A percentile compares a stretch with the other conserved stretches of the same genome.
Conservation (phyloP, 2,797 vertebrate species). For the Pteropus rufus region DNA sequence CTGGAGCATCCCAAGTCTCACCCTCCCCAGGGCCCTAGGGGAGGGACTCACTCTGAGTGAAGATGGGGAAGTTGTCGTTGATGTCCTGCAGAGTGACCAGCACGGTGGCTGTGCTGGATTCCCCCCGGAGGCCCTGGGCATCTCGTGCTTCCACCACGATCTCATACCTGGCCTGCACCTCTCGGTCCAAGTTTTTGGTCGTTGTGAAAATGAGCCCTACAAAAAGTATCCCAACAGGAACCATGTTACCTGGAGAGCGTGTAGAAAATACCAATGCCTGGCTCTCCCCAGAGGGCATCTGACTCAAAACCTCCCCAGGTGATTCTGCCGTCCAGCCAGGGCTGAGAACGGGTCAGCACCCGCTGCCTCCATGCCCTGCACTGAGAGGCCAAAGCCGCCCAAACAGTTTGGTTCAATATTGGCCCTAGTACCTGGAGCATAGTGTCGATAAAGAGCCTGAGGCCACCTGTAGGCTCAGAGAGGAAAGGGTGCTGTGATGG, state of each 20-base stretch:
- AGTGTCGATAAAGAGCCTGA: background rate
- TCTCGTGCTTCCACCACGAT: constrained; percentile 91
- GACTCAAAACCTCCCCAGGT: background rate
- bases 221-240: constrained; percentile 23
- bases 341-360: background rate
- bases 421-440: background rate
- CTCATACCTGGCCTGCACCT: constrained; percentile 85
- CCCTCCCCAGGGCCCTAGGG: background rate
- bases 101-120: constrained; percentile 88
- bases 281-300: background rate
- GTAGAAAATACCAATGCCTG: background rate
- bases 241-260: background rate
- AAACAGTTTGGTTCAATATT: background rate
- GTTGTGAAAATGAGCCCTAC: constrained; percentile 88
- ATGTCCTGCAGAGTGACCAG: constrained; percentile 87
- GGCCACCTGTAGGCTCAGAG: background rate
- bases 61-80: constrained; percentile 94
- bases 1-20: too few relatives aligned
- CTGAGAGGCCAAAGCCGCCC: background rate
- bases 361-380: background rate
- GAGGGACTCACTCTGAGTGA: constrained; percentile 84
- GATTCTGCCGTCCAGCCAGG: background rate
- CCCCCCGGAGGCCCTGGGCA: constrained; percentile 81
- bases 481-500: background rate
- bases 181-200: constrained; percentile 88